Percentiles rank a stretch among this genome's conserved stretches.
Conservation (phyloP, 2,888 invertebrate species). For the Orchesellides sinensis region DNA sequence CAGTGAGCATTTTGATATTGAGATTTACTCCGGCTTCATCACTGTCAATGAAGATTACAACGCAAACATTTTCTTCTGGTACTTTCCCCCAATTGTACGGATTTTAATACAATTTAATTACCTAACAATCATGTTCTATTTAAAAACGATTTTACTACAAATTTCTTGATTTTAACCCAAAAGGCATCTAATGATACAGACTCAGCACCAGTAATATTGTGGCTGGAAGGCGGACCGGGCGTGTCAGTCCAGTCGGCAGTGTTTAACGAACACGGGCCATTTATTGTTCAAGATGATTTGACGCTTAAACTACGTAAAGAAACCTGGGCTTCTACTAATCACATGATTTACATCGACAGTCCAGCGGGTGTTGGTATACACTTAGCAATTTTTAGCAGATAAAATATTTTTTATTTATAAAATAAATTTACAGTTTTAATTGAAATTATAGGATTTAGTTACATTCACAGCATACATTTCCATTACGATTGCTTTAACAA, state of each 20-base stretch:
- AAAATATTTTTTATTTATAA: too few species aligned
- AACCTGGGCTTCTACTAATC: slow-evolving; percentile 77
- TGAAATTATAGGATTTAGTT: background rate
- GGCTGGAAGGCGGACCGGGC: slow-evolving; percentile 74
- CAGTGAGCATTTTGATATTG: background rate
- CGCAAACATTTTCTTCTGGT: slow-evolving; percentile 5
- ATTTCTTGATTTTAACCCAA: background rate
- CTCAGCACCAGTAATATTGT: slow-evolving; percentile 69
- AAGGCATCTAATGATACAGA: background rate
- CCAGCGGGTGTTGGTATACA: slow-evolving; percentile 77
- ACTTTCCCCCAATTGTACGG: background rate
- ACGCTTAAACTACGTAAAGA: slow-evolving; percentile 74
- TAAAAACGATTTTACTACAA: background rate
- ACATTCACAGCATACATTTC: background rate
- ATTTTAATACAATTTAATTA: too few species aligned
- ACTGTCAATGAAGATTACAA: background rate
- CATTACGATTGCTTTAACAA: background rate
- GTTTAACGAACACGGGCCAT: slow-evolving; percentile 77
- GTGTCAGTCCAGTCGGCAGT: slow-evolving; percentile 71
- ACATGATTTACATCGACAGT: slow-evolving; percentile 78
- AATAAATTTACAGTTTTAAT: too few species aligned
- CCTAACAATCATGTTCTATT: too few species aligned
- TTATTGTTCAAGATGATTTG: slow-evolving; percentile 75
- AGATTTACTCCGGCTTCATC: background rate
- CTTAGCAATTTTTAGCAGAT: too few species aligned